Conservation (phyloP, 2,113 vertebrate species). For the Urocynchramus pylzowi region DNA sequence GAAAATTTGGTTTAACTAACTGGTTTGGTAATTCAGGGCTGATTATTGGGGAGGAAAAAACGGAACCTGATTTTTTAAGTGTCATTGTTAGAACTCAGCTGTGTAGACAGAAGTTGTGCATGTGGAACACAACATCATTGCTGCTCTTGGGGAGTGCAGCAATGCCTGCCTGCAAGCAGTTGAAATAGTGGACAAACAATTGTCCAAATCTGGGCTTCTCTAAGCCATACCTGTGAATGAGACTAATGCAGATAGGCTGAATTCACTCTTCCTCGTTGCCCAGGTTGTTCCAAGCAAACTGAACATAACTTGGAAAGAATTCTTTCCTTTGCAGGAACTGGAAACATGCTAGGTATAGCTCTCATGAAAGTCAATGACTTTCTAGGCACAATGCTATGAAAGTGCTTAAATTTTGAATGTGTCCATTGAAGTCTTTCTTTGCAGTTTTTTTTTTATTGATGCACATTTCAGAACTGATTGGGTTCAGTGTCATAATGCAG, state of each 20-base stretch:
- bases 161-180: neutral
- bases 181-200: neutral
- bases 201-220: neutral
- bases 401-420: neutral
- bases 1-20: neutral
- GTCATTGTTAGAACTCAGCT: neutral
- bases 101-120: neutral
- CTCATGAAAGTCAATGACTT: conserved; percentile 1
- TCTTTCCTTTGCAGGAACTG: neutral
- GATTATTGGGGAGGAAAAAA: neutral
- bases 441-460: neutral
- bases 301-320: neutral
- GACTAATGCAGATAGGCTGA: neutral
- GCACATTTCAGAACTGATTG: neutral
- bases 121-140: fast-evolving
- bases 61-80: neutral
- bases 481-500: neutral
- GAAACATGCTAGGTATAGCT: neutral
- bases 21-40: neutral
- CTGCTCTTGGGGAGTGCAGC: neutral
- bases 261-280: neutral
- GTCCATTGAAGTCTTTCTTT: neutral
- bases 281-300: neutral
- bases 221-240: neutral
- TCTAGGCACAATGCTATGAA: neutral